Percentiles rank a stretch among this genome's conserved stretches.
phyloP scores from a whole-genome alignment of 2,113 vertebrate genomes.

The Periophthalmodon schlosseri region DNA sequence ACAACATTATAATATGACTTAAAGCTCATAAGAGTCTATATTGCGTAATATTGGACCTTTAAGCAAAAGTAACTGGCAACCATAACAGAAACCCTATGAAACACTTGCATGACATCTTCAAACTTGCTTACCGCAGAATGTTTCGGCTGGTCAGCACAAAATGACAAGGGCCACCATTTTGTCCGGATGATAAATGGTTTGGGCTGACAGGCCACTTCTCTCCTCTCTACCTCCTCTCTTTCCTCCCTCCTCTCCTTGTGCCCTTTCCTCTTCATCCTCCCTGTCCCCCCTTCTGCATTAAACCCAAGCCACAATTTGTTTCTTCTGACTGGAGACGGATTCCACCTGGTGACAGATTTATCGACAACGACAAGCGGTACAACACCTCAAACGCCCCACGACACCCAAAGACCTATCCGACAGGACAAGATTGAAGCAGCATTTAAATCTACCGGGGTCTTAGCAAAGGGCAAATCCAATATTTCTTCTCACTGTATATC shows the following conservation, averaged over 20 bases:
- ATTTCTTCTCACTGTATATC: constrained; percentile 53
- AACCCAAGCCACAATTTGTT: constrained; percentile 91
- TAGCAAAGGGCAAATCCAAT: constrained; percentile 66
- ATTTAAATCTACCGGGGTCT: constrained; percentile 75
- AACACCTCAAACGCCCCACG: constrained; percentile 83
- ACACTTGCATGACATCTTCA: constrained; percentile 74
- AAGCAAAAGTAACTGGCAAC: constrained; percentile 24
- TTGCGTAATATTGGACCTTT: background rate
- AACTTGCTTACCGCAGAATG: constrained; percentile 87
- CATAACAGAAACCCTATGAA: constrained; percentile 19
- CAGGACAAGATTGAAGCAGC: constrained; percentile 74
- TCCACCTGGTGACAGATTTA: constrained; percentile 92
- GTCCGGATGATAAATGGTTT: constrained; percentile 89
- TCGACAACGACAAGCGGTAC: constrained; percentile 82
- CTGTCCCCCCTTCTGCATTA: constrained; percentile 25
- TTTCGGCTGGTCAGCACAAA: constrained; percentile 82
- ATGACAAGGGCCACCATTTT: constrained; percentile 83
- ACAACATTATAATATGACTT: too few relatives aligned
- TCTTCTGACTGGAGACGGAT: constrained; percentile 83
- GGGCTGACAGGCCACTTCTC: constrained; percentile 87
- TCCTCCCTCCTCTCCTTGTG: constrained; percentile 25
- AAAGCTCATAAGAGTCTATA: too few relatives aligned
- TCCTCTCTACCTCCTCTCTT: constrained; percentile 69
- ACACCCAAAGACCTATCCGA: constrained; percentile 77
- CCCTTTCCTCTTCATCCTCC: constrained; percentile 30